Conservation (phyloP, 1,140 invertebrate genomes). For the Drosophila sproati region DNA sequence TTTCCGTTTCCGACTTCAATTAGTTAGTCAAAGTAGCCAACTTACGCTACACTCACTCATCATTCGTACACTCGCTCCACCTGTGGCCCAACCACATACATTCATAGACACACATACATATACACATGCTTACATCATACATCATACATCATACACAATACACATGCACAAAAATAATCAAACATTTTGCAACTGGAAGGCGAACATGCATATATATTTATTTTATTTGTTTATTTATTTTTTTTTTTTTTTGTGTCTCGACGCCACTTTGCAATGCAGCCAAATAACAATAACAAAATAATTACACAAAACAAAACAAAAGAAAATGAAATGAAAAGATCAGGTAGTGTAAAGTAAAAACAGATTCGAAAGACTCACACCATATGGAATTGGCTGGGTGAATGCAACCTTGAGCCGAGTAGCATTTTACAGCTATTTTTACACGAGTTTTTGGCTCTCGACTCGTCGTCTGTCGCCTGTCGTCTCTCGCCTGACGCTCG, state of each 20-base stretch:
- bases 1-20: slow-evolving; percentile 28
- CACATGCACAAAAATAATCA: background rate
- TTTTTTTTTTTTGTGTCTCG: background rate
- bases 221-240: background rate
- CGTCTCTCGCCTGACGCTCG: background rate
- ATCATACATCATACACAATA: background rate
- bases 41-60: background rate
- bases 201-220: background rate
- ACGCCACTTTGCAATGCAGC: background rate
- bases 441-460: slow-evolving; percentile 43
- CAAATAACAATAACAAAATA: slow-evolving; percentile 11
- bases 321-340: slow-evolving; percentile 12
- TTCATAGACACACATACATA: background rate
- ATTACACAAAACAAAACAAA: background rate
- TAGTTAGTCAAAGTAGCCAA: slow-evolving; percentile 30
- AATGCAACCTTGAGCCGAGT: slow-evolving; percentile 44
- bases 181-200: background rate
- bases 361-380: background rate
- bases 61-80: background rate
- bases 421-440: slow-evolving; percentile 72
- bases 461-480: background rate
- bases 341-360: slow-evolving; percentile 28
- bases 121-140: background rate
- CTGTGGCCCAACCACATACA: background rate
- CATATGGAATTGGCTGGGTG: slow-evolving; percentile 38